A percentile compares a stretch with the other conserved stretches of the same genome.
Conservation (phyloP, 2,113 vertebrate species). For the Hydropotes inermis region DNA sequence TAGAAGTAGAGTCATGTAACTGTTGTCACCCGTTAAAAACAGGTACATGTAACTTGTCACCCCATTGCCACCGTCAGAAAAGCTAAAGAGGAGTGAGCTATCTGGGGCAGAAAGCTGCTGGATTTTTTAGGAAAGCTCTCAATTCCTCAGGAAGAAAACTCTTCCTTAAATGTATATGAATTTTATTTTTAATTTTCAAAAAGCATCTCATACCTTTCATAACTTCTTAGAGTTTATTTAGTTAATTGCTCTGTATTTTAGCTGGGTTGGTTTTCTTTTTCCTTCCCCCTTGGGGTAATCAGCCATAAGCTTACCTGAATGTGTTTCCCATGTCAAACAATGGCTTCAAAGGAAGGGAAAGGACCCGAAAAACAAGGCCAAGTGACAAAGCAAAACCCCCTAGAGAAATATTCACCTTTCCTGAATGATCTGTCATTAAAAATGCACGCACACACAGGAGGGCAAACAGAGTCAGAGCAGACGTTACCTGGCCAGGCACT, state of each 20-base stretch:
- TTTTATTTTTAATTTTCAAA: background rate
- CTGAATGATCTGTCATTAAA: constrained; percentile 19
- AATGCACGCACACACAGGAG: background rate
- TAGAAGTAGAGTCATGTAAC: background rate
- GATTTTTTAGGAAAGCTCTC: background rate
- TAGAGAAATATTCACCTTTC: background rate
- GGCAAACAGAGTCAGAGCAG: background rate
- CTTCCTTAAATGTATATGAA: background rate
- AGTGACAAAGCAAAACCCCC: constrained; percentile 32
- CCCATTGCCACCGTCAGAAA: background rate
- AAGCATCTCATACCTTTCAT: background rate
- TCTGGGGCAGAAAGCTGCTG: background rate
- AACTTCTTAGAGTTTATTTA: background rate
- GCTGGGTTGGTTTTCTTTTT: background rate
- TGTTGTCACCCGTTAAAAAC: background rate
- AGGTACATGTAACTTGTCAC: background rate
- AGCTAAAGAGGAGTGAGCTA: background rate
- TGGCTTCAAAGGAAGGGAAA: constrained; percentile 37
- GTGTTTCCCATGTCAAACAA: constrained; percentile 58
- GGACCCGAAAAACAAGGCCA: background rate
- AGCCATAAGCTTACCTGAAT: constrained; percentile 26
- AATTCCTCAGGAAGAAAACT: background rate
- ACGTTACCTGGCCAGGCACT: fast-evolving
- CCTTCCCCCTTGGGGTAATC: constrained; percentile 45
- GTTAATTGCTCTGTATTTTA: constrained; percentile 35